Percentiles rank a stretch among this genome's conserved stretches.
Conservation (phyloP, 2,888 invertebrate species). For the Corbicula japonica region DNA sequence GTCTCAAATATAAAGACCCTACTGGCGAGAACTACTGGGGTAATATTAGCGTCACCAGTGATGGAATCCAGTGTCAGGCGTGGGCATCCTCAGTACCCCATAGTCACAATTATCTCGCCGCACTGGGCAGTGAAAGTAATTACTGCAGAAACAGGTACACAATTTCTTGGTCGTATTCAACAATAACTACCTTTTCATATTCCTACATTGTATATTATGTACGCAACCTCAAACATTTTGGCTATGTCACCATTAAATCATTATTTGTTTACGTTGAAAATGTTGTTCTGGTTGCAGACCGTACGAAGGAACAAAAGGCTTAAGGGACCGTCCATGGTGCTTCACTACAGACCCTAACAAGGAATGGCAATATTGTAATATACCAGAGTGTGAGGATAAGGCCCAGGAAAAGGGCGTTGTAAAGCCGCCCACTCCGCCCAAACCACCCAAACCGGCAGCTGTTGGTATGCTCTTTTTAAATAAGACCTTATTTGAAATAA, state of each 20-base stretch:
- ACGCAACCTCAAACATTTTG: not conserved
- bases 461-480: not conserved
- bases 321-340: constrained; percentile 21
- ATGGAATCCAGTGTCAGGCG: constrained; percentile 5
- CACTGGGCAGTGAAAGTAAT: not conserved
- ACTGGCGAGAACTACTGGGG: constrained; percentile 9
- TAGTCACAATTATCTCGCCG: not conserved
- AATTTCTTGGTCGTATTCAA: not conserved
- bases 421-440: not conserved
- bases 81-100: constrained; percentile 7
- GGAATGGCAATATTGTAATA: constrained; percentile 15
- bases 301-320: not conserved
- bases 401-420: constrained; percentile 3
- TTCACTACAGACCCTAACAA: constrained; percentile 23
- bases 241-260: not conserved
- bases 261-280: not conserved
- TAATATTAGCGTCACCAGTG: not conserved
- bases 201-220: not conserved
- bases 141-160: constrained; percentile 23
- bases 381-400: not conserved
- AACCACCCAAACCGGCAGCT: not conserved
- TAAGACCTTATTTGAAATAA: not conserved
- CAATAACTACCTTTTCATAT: not conserved
- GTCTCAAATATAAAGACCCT: not conserved
- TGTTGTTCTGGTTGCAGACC: not conserved